Evolutionary conservation across 2,113 vertebrate genomes (phyloP), one percentile per base, ranked within the genome.

Genomic region (Tragulus kanchil): DNA sequence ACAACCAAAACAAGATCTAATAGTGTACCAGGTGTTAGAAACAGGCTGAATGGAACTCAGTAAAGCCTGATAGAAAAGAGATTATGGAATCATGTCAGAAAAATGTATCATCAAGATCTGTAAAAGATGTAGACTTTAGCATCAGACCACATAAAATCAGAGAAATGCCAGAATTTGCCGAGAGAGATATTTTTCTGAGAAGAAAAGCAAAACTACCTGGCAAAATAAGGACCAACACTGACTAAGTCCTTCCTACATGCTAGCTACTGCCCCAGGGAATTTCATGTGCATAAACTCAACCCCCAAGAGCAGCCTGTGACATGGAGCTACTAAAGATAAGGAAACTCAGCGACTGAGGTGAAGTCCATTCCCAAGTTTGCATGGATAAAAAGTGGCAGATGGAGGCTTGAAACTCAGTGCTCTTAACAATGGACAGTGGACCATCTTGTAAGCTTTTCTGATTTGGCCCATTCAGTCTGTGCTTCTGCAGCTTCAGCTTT

Each of bases 131-230:
- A 54, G 54, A 61, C 21, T 94, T 93, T 85, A 77, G 31, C 93
- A 61, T 95, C 58, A 81, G 81, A 86, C 11, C 58, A 69, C 9
- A 87, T 28, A 14, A 94, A 85, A 83, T 62, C 83, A 59, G 21
- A 85, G 17, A 31, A 93, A 83, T 78, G 19, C 36, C 16, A 85
- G 73, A 59, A 77, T 87, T 71, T 84, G 8, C 82, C 28, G 62
- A 62, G 48, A 93, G 9, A 95, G 12, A 90, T 19, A 77, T 67
- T 85, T 93, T 86, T 87, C 23, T 83, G 73, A 95, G 50, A 91
- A 50, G n/a, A 52, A 85, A 94, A 75, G 71, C 31, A 85, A 67
- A 75, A 19, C 52, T 62, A 58, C 42, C 5, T 42, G 31, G 42
- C 45, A 92, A 86, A 56, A 23, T 17, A 36, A 87, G 17, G 21